Evolutionary conservation across 2,113 vertebrate species (phyloP), one percentile per base, ranked within the genome.

Genomic region (Talpa occidentalis): DNA sequence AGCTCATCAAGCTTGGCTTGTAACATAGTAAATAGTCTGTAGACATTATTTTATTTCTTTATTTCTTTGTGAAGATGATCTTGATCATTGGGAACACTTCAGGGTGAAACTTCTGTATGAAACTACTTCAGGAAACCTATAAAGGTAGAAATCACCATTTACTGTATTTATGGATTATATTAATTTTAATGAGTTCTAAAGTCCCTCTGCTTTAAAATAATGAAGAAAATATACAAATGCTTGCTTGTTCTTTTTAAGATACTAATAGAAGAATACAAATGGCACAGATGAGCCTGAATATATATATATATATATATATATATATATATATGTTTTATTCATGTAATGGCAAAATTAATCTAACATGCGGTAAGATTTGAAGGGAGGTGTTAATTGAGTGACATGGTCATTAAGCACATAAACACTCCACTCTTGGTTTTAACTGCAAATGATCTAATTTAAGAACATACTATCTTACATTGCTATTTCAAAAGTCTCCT

Each of bases 291-390:
- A 90, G n/a, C 16, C 35, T 78, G 40, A 84, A 54, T 30, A 59
- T 49, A 3, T 72, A 5, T 85, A 21, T 89, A 37, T n/a, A 54
- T 30, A 59, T 49, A 3, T 72, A 5, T 85, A 21, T 89, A 37
- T n/a, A 54, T 30, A 59, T 49, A 3, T 72, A 5, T 85, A 21
- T 89, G n/a, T 54, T 90, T 56, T 64, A 70, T 92, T 56, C 35
- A 42, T 83, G n/a, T 94, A 95, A 85, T 42, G 90, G 49, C 69
- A 89, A 84, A 88, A 59, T 56, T 77, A 91, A 85, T 88, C 47
- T 81, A 42, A 90, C 17, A 70, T 52, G 17, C 42, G 49, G 9
- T 67, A 32, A 52, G 28, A 70, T 79, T n/a, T 52, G 47, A 88
- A 14, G 24, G 59, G 49, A 87, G 32, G 15, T 54, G 16, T 22